phyloP scores from a whole-genome alignment of 2,888 invertebrate species.

The Asteroscopus sphinx region DNA sequence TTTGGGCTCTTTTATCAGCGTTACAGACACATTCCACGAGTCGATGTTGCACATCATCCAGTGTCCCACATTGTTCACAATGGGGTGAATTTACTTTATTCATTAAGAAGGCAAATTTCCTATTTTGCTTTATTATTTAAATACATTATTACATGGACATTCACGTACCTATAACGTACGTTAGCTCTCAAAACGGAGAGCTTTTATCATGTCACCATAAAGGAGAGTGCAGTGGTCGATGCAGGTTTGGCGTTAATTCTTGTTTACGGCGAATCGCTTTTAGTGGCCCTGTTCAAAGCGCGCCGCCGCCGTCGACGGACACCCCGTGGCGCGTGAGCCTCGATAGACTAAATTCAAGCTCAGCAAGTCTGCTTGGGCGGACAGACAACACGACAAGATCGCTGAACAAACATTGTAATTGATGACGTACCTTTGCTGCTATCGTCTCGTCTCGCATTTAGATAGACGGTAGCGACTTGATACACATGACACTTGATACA shows the following conservation, averaged over 20 bases:
- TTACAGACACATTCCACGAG: too few species aligned
- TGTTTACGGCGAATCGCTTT: constrained; percentile 88
- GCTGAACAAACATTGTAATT: constrained; percentile 31
- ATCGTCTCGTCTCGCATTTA: too few species aligned
- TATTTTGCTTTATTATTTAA: too few species aligned
- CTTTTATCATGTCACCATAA: constrained; percentile 85
- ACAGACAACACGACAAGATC: constrained; percentile 33
- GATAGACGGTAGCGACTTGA: too few species aligned
- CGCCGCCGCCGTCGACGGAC: constrained; percentile 46
- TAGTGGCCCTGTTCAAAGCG: constrained; percentile 81
- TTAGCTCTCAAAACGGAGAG: constrained; percentile 74
- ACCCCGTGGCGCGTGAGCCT: constrained; percentile 65
- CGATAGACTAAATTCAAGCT: constrained; percentile 69
- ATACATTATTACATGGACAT: too few species aligned
- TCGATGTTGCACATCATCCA: too few species aligned
- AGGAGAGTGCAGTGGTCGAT: constrained; percentile 85
- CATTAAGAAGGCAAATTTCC: too few species aligned
- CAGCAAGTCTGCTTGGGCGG: constrained; percentile 40
- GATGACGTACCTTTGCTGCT: too few species aligned
- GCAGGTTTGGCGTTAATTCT: constrained; percentile 87
- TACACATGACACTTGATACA: too few species aligned
- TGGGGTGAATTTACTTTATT: too few species aligned
- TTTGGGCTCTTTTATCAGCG: too few species aligned
- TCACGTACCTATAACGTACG: constrained; percentile 55
- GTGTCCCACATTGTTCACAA: too few species aligned